phyloP scores from a whole-genome alignment of 2,113 vertebrate species.

The Hipposideros armiger region DNA sequence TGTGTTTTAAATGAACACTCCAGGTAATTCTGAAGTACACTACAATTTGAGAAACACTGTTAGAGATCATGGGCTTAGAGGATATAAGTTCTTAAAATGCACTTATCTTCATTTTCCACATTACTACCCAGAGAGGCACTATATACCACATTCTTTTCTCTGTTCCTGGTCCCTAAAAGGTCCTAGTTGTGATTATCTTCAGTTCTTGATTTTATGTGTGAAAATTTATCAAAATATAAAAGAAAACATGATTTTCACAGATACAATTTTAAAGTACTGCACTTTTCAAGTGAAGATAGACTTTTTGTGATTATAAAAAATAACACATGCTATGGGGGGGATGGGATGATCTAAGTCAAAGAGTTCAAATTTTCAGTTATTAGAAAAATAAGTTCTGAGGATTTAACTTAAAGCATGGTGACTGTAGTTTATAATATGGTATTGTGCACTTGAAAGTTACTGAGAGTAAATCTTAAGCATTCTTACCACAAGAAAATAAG shows the following conservation, averaged over 20 bases:
- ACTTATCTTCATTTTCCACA: neutral
- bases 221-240: neutral
- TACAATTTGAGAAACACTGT: neutral
- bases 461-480: neutral
- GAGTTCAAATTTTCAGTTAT: neutral
- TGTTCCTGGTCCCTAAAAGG: neutral
- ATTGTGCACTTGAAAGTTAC: neutral
- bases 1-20: constrained; percentile 4
- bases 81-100: neutral
- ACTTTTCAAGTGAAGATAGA: neutral
- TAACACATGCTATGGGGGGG: neutral
- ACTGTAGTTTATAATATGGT: neutral
- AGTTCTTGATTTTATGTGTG: neutral
- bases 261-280: neutral
- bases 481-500: neutral
- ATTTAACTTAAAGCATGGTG: neutral
- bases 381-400: neutral
- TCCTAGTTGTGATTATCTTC: neutral
- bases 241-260: neutral
- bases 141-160: neutral
- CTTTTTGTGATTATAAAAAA: neutral
- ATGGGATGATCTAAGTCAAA: neutral
- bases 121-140: neutral
- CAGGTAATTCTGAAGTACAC: neutral
- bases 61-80: neutral